Percentiles rank a stretch among this genome's conserved stretches.
Conservation (phyloP, 2,888 invertebrate species). For the Stenoptilia bipunctidactyla region DNA sequence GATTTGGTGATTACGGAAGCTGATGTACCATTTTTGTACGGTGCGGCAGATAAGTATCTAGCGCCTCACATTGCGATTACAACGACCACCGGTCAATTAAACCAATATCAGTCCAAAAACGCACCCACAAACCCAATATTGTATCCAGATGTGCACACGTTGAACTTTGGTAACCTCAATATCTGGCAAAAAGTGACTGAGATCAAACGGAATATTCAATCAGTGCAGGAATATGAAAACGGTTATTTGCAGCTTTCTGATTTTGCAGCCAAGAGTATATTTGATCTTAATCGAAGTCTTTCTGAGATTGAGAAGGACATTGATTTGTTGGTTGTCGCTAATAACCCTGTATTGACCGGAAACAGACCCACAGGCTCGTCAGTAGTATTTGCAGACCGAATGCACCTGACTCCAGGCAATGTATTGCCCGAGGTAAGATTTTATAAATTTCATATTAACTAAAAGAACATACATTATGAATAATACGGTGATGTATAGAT, state of each 20-base stretch:
- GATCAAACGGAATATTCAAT: slow-evolving; percentile 36
- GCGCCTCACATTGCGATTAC: slow-evolving; percentile 66
- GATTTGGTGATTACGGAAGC: slow-evolving; percentile 71
- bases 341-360: slow-evolving; percentile 43
- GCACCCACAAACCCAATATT: slow-evolving; percentile 61
- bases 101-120: slow-evolving; percentile 63
- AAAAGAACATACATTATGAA: too few species aligned
- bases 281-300: slow-evolving; percentile 39
- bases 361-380: slow-evolving; percentile 50
- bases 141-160: slow-evolving; percentile 59
- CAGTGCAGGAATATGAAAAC: slow-evolving; percentile 44
- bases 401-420: slow-evolving; percentile 47
- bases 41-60: slow-evolving; percentile 64
- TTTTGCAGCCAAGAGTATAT: slow-evolving; percentile 42
- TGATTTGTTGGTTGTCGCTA: slow-evolving; percentile 50
- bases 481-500: too few species aligned
- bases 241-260: slow-evolving; percentile 43
- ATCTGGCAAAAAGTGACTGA: slow-evolving; percentile 44
- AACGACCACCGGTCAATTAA: slow-evolving; percentile 53
- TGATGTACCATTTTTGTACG: slow-evolving; percentile 58
- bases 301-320: slow-evolving; percentile 51
- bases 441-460: too few species aligned
- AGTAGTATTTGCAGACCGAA: slow-evolving; percentile 42
- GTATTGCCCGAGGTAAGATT: slow-evolving; percentile 36
- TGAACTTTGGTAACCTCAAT: slow-evolving; percentile 44